Base-by-base conservation (phyloP, 2,888 invertebrate species). In the Lordiphosa fenestrarum region DNA sequence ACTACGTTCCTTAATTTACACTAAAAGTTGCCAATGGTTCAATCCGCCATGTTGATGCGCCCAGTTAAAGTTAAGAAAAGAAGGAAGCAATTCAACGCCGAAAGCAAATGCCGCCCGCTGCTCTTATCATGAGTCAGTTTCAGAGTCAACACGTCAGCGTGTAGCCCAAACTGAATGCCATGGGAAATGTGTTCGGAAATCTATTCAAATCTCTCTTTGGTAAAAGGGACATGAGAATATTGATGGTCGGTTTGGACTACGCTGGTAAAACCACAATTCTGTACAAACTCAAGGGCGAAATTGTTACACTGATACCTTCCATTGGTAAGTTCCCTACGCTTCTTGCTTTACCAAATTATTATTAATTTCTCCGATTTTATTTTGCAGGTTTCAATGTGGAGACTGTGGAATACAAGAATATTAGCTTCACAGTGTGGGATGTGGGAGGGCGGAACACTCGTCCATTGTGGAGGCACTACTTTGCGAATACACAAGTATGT, bases 241-340 rank as follows among this genome's bases (percentile, higher is more conserved):
- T 99, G 92, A 99, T 99, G 98, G 98, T 98, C 86, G 98, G 98
- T 90, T 93, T 98, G 90, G 98, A 99, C 93, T 98, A 98, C 89
- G 99, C 99, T 92, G 99, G 99, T 93, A 99, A 99, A 95, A 99
- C 99, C 90, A 99, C 98, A 91, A 99, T 99, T 92, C 93, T 99
- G 92, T 98, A 98, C 93, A 99, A 99, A 95, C 94, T 99, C 91
- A 99, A 99, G 93, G 98, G 98, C 91, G 98, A 99, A 95, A 98
- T 98, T 93, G 98, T 99, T 90, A 98, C 98, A 90, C 99, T 98
- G 90, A 99, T 99, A 92, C 99, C 99, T 89, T 99, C 98, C 88
- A 99, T 99, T 92, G 98, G 94, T 92, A 40, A 83, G 78, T 65
- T 12, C 5, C 1, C 1, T 3, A 9, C 6, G 2, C 10, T 6